phyloP scores from a whole-genome alignment of 2,888 invertebrate species.

The Drosophila fungiperda region DNA sequence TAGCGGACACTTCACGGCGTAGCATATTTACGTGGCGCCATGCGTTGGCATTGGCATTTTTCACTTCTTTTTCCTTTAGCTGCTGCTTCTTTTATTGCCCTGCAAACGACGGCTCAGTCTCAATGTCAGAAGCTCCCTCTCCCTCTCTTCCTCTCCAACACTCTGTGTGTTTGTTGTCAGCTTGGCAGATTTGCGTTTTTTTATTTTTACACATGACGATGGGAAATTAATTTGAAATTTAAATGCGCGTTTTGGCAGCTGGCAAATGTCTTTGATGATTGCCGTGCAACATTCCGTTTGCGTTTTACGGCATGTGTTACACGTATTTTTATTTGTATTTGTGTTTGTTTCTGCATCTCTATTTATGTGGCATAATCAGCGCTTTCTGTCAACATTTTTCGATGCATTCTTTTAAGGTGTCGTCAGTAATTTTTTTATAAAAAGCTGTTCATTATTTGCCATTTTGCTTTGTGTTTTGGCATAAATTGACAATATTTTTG shows the following conservation, averaged over 20 bases:
- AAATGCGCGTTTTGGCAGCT: conserved; percentile 71
- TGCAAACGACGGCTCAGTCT: conserved; percentile 39
- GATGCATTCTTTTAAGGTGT: conserved; percentile 36
- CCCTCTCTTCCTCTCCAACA: background rate
- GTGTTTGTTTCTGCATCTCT: conserved; percentile 26
- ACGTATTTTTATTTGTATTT: conserved; percentile 20
- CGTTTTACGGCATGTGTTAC: conserved; percentile 51
- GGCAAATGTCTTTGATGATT: conserved; percentile 66
- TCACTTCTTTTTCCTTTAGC: conserved; percentile 45
- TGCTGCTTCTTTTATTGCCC: conserved; percentile 54
- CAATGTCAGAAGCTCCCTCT: conserved; percentile 9
- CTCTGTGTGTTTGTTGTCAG: conserved; percentile 47
- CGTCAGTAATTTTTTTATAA: background rate
- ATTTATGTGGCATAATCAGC: conserved; percentile 56
- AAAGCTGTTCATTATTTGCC: background rate
- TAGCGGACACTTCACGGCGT: conserved; percentile 22
- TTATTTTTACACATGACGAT: conserved; percentile 56
- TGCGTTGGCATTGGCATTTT: conserved; percentile 54
- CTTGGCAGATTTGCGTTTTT: conserved; percentile 64
- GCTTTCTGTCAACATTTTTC: conserved; percentile 39
- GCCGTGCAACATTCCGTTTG: conserved; percentile 36
- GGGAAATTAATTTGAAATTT: conserved; percentile 81
- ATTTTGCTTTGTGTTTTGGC: background rate
- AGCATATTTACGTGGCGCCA: conserved; percentile 50
- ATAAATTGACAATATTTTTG: background rate